phyloP scores from a whole-genome alignment of 2,113 vertebrate genomes.

The Syngnathus scovelli region DNA sequence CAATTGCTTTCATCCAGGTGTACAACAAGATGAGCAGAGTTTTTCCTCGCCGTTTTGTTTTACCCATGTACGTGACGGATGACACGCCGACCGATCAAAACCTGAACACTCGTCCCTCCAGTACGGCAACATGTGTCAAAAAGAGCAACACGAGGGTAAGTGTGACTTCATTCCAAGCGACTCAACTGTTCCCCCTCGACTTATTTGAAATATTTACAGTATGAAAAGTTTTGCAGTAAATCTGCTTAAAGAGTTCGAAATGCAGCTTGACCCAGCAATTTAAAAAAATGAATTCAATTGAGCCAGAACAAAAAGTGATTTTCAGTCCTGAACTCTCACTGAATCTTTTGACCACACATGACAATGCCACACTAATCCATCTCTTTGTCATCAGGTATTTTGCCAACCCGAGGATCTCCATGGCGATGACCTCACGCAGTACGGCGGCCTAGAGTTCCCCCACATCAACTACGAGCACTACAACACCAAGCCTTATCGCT shows the following conservation, averaged over 20 bases:
- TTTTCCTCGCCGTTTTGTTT: conserved; percentile 84
- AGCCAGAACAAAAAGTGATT: background rate
- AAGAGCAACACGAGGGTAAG: conserved; percentile 74
- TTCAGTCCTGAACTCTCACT: background rate
- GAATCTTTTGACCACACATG: background rate
- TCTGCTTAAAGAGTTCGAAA: background rate
- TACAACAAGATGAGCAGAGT: conserved; percentile 65
- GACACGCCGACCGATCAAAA: conserved; percentile 70
- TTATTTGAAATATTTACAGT: background rate
- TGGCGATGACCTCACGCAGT: conserved; percentile 69
- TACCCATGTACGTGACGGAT: conserved; percentile 74
- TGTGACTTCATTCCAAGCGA: background rate
- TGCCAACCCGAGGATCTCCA: conserved; percentile 83
- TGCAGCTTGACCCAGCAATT: background rate
- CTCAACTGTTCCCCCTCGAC: background rate
- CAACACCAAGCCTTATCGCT: conserved; percentile 78
- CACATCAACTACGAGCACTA: conserved; percentile 82
- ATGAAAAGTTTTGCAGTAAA: background rate
- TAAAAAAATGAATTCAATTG: background rate
- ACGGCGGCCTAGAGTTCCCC: conserved; percentile 87
- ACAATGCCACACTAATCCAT: conserved; percentile 2
- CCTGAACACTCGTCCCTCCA: conserved; percentile 74
- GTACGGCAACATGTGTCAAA: conserved; percentile 76
- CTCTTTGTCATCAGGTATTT: conserved; percentile 74
- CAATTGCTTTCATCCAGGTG: conserved; percentile 55